Percentiles rank a stretch among this genome's conserved stretches.
These are phyloP conservation scores for Euura lappo DNA, from an alignment of 1,140 invertebrate species.

Conservation along the genomic window DNA sequence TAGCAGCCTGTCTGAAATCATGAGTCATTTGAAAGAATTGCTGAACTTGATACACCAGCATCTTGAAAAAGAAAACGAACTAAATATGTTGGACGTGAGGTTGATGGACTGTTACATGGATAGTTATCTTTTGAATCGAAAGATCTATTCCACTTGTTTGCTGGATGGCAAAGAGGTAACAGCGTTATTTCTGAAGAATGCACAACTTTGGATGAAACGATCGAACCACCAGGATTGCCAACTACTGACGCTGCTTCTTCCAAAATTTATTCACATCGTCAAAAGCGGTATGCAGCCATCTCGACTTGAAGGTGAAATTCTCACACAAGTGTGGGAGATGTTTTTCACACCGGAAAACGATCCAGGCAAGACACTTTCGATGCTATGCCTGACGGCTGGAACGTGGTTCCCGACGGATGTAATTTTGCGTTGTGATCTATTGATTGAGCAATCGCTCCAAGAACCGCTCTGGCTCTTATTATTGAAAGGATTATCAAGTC, in stretches of 20 bases:
- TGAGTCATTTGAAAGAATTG: slow-evolving; percentile 32
- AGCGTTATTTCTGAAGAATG: neutral
- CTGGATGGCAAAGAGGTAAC: slow-evolving; percentile 14
- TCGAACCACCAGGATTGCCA: slow-evolving; percentile 34
- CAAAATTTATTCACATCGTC: slow-evolving; percentile 31
- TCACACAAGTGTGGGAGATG: slow-evolving; percentile 26
- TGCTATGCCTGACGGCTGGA: slow-evolving; percentile 34
- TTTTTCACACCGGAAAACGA: slow-evolving; percentile 20
- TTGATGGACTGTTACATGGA: slow-evolving; percentile 12
- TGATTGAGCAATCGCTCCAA: slow-evolving; percentile 24
- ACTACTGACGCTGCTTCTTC: slow-evolving; percentile 35
- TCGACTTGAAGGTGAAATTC: slow-evolving; percentile 1
- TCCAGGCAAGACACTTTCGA: slow-evolving; percentile 27
- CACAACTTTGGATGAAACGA: slow-evolving; percentile 29
- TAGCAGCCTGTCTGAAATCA: slow-evolving; percentile 5
- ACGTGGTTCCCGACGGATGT: slow-evolving; percentile 22
- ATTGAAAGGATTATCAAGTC: slow-evolving; percentile 29
- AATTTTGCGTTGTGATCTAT: slow-evolving; percentile 11
- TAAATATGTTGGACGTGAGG: slow-evolving; percentile 31
- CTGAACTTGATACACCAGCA: slow-evolving; percentile 12
- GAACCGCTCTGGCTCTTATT: slow-evolving; percentile 40
- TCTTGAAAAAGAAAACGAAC: slow-evolving; percentile 6
- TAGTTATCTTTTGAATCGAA: slow-evolving; percentile 17
- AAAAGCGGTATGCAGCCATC: neutral
- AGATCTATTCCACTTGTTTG: neutral